Base-by-base conservation (phyloP, 2,113 vertebrate genomes). In the Takifugu bimaculatus region DNA sequence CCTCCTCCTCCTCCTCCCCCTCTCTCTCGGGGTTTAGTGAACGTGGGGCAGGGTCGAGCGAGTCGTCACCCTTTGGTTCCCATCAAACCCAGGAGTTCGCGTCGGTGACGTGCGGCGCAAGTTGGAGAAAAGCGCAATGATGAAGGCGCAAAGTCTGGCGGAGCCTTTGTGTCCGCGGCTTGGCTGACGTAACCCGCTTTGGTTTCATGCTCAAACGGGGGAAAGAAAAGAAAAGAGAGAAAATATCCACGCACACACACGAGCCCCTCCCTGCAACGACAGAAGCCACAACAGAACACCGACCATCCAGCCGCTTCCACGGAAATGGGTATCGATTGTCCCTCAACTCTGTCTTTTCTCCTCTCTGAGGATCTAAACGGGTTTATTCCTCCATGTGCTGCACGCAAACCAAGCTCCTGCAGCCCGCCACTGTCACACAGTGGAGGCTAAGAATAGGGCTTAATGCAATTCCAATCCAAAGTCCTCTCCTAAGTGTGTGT, bases 381-480 rank as follows among this genome's bases (percentile, higher is more conserved):
- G 70, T 81, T 81, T 73, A 47, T 65, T 71, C 59, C 42, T 72
- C 57, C 63, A 72, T 45, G 54, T 63, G 42, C 69, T 65, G 52
- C 66, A 73, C 70, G 75, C 77, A 77, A 71, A 72, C 54, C 78
- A 78, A 79, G 68, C 81, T 48, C 53, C 60, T 45, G 42, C 61
- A 65, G 1, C 35, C 25, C 50, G 29, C 54, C 57, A 10, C 67
- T 86, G 77, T 79, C 68, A 67, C 63, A 83, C 84, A 83, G 78
- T 58, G 74, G 43, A 59, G 47, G 69, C 83, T 80, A 80, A 85
- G 73, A 89, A 87, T 87, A 88, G 83, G 62, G 35, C 76, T 78
- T 85, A 82, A 82, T 75, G 69, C 81, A 75, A 51, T 69, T 79
- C 77, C 80, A 86, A 81, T 68, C 83, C 70, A 68, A 54, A 70